Evolutionary conservation across 2,888 invertebrate species (phyloP), one percentile per base, ranked within the genome.

Genomic region (Chymomyza fuscimana): DNA sequence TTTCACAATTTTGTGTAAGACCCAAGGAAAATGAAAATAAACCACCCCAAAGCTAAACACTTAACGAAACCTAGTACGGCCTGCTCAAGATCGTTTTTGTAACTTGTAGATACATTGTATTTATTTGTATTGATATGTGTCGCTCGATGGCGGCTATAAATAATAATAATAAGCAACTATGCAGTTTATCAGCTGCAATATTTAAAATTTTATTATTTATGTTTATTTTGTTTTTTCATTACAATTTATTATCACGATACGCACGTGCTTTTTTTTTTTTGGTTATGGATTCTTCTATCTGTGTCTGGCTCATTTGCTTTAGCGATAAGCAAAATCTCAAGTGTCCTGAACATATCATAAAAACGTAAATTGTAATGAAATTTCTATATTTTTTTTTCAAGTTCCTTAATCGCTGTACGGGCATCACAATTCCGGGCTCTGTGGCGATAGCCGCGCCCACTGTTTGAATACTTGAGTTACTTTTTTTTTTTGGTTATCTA

Each of bases 1-100:
- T 69, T 46, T 46, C 40, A 46, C 40, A 46, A 71, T 63, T 69
- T 66, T 40, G 36, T 7, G 56, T 54, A 54, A 65, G 56, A 63
- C 12, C 61, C 32, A 0, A 46, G 40, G 56, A 15, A 46, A 19
- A 63, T 22, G 50, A 22, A 51, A 36, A 12, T 2, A 59, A 51
- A 5, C 25, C 3, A 19, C 12, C 7, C 6, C 12, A 46, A 7
- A 62, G 7, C n/a, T 10, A 16, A 2, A 4, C 22, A 29, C 54
- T 56, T 29, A 15, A 7, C 5, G n/a, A 9, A 36, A 22, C 59
- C 12, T 32, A 12, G 12, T 0, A 46, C 0, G 0, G 56, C 15
- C 59, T 22, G 12, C 59, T 19, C 59, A 22, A 59, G 2, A 36
- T 59, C 59, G 12, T 25, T 15, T 5, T n/a, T 59, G 59, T 59